Evolutionary conservation across 2,113 vertebrate species (phyloP).

Genomic region (Manacus vitellinus): DNA sequence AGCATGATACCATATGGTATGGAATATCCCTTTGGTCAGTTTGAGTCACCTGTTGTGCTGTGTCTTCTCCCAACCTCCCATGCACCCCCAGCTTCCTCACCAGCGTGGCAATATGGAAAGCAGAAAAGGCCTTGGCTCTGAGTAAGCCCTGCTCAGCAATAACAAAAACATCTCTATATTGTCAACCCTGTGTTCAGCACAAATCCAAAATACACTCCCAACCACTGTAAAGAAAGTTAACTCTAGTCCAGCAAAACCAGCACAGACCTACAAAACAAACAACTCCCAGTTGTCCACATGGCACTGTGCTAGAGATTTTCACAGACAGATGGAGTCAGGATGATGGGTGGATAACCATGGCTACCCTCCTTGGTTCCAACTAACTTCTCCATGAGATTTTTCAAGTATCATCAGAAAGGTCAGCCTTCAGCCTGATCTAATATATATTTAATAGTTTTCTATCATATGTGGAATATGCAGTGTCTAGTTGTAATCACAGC

Average conservation of each 20-base stretch:
- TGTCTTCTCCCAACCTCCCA: not conserved
- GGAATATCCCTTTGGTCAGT: not conserved
- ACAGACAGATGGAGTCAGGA: not conserved
- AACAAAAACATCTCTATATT: not conserved
- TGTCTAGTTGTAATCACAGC: not conserved
- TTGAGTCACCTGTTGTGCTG: not conserved
- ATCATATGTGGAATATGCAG: not conserved
- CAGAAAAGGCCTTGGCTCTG: not conserved
- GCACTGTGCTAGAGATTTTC: not conserved
- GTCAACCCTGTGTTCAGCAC: not conserved
- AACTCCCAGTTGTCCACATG: not conserved
- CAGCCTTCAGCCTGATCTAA: not conserved
- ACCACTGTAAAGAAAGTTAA: not conserved
- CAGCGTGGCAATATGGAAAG: fast-evolving
- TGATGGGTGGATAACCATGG: not conserved
- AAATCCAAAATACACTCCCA: not conserved
- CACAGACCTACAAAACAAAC: not conserved
- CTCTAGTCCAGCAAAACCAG: not conserved
- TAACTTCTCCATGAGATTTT: not conserved
- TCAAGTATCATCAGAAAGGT: not conserved
- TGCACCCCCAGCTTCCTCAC: fast-evolving
- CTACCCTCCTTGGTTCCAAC: not conserved
- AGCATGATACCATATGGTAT: not conserved
- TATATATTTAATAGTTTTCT: not conserved
- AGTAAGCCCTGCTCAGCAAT: not conserved